A percentile compares a stretch with the other conserved stretches of the same genome.
Conservation (phyloP, 2,888 invertebrate genomes). For the Aporophyla lueneburgensis region DNA sequence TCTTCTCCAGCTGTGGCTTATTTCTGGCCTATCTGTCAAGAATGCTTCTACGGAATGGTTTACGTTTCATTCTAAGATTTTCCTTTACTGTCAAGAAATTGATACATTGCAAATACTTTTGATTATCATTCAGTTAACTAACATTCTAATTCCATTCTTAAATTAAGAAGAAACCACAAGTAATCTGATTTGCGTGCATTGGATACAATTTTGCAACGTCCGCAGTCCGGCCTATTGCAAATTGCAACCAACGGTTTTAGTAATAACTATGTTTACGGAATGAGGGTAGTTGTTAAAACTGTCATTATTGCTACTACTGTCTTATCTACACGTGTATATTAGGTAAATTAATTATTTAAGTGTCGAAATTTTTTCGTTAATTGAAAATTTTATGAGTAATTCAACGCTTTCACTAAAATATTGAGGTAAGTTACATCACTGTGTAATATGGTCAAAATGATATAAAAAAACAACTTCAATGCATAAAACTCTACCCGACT, state of each 20-base stretch:
- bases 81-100: not conserved
- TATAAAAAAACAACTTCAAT: not conserved
- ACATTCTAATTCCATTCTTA: slow-evolving; percentile 6
- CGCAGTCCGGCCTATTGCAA: slow-evolving; percentile 28
- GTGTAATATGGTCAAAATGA: slow-evolving; percentile 6
- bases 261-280: slow-evolving; percentile 42
- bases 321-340: slow-evolving; percentile 4
- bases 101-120: not conserved
- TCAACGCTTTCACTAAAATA: slow-evolving; percentile 19
- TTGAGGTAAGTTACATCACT: not conserved
- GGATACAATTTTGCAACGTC: slow-evolving; percentile 38
- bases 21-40: not conserved
- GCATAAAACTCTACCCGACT: not conserved
- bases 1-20: not conserved
- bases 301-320: slow-evolving; percentile 11
- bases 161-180: slow-evolving; percentile 22
- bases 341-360: slow-evolving; percentile 5
- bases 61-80: not conserved
- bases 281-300: slow-evolving; percentile 23
- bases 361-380: slow-evolving; percentile 19
- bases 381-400: slow-evolving; percentile 2
- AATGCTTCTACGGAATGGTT: not conserved
- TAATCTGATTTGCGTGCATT: slow-evolving; percentile 34
- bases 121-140: not conserved
- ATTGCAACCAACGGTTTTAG: slow-evolving; percentile 12